Conservation (phyloP, 2,888 invertebrate genomes). For the Rotaria macrura region DNA sequence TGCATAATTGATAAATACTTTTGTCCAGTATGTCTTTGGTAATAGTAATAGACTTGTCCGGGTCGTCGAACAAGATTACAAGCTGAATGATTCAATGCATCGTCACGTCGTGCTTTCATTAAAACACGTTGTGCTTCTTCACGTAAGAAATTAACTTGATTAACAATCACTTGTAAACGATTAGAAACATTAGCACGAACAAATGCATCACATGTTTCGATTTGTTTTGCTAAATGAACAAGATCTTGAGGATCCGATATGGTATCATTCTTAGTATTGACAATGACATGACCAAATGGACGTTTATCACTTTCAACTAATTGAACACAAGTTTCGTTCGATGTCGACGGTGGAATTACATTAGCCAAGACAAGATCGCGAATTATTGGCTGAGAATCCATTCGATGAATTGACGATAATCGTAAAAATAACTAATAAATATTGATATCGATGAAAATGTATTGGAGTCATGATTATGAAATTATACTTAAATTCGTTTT, state of each 20-base stretch:
- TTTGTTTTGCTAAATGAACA: not conserved
- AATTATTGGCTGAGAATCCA: not conserved
- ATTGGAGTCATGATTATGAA: too few species aligned
- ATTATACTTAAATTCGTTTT: not conserved
- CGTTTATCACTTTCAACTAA: not conserved
- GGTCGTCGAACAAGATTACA: constrained; percentile 66
- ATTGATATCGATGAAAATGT: too few species aligned
- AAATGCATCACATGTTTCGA: constrained; percentile 18
- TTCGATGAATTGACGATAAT: not conserved
- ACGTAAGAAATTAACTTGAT: not conserved
- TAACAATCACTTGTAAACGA: constrained; percentile 19
- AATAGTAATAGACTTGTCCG: constrained; percentile 63
- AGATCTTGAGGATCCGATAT: not conserved
- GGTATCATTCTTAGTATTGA: not conserved
- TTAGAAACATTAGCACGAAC: not conserved
- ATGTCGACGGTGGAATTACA: not conserved
- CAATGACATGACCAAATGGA: not conserved
- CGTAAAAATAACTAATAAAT: too few species aligned
- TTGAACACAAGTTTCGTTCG: not conserved
- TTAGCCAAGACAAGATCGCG: not conserved
- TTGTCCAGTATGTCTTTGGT: constrained; percentile 59
- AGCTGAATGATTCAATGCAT: constrained; percentile 59
- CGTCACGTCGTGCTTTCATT: constrained; percentile 44
- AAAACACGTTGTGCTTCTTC: constrained; percentile 1
- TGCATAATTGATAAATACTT: constrained; percentile 65